A percentile compares a stretch with the other conserved stretches of the same genome.
Conservation (phyloP, 2,797 vertebrate species). For the Tokudaia muenninki region DNA sequence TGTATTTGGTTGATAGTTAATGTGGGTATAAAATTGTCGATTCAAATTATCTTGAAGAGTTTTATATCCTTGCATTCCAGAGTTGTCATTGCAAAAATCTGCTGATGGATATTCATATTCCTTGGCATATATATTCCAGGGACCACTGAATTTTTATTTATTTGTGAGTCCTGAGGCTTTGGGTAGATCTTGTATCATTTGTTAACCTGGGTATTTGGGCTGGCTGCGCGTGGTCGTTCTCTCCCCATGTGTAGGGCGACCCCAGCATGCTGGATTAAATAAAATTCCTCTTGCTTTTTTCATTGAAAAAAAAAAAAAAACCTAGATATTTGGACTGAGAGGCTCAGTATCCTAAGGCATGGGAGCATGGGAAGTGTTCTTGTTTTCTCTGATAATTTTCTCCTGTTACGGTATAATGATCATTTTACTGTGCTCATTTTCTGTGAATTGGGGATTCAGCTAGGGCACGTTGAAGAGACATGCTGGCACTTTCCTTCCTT, state of each 20-base stretch:
- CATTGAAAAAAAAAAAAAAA: background rate
- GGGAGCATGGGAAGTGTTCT: background rate
- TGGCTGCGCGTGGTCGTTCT: too few species aligned
- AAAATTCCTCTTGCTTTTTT: too few species aligned
- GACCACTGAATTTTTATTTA: slow-evolving; percentile 29
- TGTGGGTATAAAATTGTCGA: slow-evolving; percentile 58
- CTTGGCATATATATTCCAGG: background rate
- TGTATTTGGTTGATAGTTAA: slow-evolving; percentile 51
- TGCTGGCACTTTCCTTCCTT: background rate
- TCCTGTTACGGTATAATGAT: background rate
- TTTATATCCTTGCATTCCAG: background rate
- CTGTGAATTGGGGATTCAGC: background rate
- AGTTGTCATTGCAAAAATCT: slow-evolving; percentile 33
- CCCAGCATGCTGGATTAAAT: too few species aligned
- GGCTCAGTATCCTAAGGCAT: background rate
- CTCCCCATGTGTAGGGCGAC: too few species aligned
- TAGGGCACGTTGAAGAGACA: background rate
- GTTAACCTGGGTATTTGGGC: background rate
- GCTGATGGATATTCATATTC: background rate
- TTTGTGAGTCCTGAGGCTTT: background rate
- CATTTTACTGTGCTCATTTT: background rate
- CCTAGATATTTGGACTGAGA: background rate
- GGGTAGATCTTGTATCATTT: background rate
- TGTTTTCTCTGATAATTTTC: slow-evolving; percentile 38
- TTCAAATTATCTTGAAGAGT: slow-evolving; percentile 54